A percentile compares a stretch with the other conserved stretches of the same genome.
phyloP scores from a whole-genome alignment of 2,888 invertebrate genomes.

The Limnephilus rhombicus region DNA sequence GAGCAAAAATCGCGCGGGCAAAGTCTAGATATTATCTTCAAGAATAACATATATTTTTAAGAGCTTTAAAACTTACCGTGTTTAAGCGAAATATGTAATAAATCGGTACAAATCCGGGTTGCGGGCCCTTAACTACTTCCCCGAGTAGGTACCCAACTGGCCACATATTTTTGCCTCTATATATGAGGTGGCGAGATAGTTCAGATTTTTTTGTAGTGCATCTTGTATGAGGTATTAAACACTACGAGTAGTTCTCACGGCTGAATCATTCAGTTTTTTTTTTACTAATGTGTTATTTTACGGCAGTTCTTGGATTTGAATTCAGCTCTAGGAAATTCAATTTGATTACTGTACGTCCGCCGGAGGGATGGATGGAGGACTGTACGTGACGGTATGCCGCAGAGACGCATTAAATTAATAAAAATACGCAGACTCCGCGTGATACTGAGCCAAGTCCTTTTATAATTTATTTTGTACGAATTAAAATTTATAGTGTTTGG shows the following conservation, averaged over 20 bases:
- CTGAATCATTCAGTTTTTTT: neutral
- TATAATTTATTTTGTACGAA: neutral
- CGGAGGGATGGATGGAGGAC: constrained; percentile 6
- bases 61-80: too few relatives aligned
- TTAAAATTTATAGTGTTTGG: neutral
- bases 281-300: neutral
- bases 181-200: too few relatives aligned
- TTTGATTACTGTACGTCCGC: constrained; percentile 24
- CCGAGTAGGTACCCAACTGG: too few relatives aligned
- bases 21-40: too few relatives aligned
- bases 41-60: too few relatives aligned
- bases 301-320: neutral
- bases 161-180: too few relatives aligned
- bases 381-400: constrained; percentile 9
- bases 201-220: too few relatives aligned
- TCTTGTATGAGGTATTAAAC: too few relatives aligned
- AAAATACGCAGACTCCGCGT: neutral
- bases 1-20: too few relatives aligned
- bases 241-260: neutral
- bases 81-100: too few relatives aligned
- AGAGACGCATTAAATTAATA: constrained; percentile 18
- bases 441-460: neutral
- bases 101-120: too few relatives aligned
- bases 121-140: too few relatives aligned
- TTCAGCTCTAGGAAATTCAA: neutral